Evolutionary conservation across 1,140 invertebrate species (phyloP), one percentile per base, ranked within the genome.

Genomic region (Melanaphis sacchari): DNA sequence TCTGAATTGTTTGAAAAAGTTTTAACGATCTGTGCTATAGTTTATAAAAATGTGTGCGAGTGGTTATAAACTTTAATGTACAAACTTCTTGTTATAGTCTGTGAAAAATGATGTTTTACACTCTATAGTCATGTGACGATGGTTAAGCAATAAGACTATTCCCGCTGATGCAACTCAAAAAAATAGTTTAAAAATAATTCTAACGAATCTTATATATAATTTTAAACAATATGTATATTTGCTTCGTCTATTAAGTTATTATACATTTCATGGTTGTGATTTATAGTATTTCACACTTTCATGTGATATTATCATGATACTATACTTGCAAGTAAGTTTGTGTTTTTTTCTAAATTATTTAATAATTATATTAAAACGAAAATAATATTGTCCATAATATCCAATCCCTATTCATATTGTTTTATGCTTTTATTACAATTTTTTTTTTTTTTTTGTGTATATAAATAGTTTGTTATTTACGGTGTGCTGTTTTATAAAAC

Each of bases 1-100:
- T 59, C 89, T 90, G 52, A 59, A 90, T 43, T 66, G 52, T 66
- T 90, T 36, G 89, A 15, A 43, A 90, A 90, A 90, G 89, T 90
- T 90, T 90, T 90, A 90, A 90, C 52, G 52, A 90, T 66, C 52
- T 66, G 11, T 1, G 36, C 38, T 90, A 43, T 90, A 66, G 38
- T 41, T 66, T 90, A 59, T 90, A 90, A 90, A 90, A 90, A 52
- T 90, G 52, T 66, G 52, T 66, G 38, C 24, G 54, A 90, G 89
- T 90, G 54, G 89, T 90, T 90, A 66, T 41, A 66, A 90, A 90
- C 89, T 90, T 90, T 90, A 66, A 89, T 89, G 49, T 26, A 89
- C 49, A 54, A 89, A 54, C 46, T 89, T 89, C 46, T 89, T 15
- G 49, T 89, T 52, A 89, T 54, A 54, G 88, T 7, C 88, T 89